phyloP scores from a whole-genome alignment of 2,888 invertebrate species.

The Synergus umbraculus region DNA sequence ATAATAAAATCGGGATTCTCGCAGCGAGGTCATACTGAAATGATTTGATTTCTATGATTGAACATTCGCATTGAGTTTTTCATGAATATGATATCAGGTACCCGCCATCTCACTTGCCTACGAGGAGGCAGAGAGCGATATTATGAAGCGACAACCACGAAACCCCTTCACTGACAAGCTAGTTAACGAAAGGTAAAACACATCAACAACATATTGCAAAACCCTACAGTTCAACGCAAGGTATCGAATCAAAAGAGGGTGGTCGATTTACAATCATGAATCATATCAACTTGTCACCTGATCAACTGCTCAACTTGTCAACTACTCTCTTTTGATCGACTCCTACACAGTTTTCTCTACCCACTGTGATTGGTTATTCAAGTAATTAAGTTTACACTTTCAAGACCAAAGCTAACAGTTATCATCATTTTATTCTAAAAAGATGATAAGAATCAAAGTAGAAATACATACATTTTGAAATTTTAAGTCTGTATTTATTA shows the following conservation, averaged over 20 bases:
- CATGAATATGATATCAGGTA: constrained; percentile 78
- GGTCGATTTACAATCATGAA: constrained; percentile 4
- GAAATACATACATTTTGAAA: too few relatives aligned
- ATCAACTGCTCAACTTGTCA: background rate
- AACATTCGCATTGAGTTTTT: constrained; percentile 74
- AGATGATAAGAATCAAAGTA: too few relatives aligned
- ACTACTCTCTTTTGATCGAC: constrained; percentile 23
- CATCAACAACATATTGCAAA: constrained; percentile 60
- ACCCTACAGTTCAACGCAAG: constrained; percentile 51
- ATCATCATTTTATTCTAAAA: too few relatives aligned
- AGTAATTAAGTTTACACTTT: constrained; percentile 60
- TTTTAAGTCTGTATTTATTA: too few relatives aligned
- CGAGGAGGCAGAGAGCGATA: constrained; percentile 91
- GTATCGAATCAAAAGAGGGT: constrained; percentile 52
- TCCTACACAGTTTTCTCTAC: constrained; percentile 41
- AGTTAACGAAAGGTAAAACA: constrained; percentile 86
- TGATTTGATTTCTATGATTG: constrained; percentile 58
- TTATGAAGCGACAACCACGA: constrained; percentile 92
- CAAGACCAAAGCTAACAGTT: constrained; percentile 21
- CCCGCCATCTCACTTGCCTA: constrained; percentile 93
- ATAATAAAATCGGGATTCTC: constrained; percentile 52
- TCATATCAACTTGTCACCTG: background rate
- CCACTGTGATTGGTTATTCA: constrained; percentile 58
- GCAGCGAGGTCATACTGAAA: constrained; percentile 54
- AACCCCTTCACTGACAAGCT: constrained; percentile 91